Base-by-base conservation (phyloP, 2,797 vertebrate genomes). In the Sebastes variabilis region DNA sequence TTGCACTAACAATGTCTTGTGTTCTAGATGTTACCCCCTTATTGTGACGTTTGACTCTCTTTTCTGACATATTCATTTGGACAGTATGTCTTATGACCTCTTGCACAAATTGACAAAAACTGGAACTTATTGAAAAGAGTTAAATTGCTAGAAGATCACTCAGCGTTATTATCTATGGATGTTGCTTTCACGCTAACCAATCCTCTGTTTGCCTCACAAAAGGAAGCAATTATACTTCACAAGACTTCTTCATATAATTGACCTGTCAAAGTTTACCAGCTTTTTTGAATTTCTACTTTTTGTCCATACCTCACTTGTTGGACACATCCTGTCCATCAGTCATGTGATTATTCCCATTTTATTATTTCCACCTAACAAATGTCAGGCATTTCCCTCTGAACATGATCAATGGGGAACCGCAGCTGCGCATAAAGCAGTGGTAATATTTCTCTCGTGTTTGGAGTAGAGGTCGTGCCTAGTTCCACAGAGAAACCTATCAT, bases 401-500 rank as follows among this genome's bases (percentile, higher is more conserved):
- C 83, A 60, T 90, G 89, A 93, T 92, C 90, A 91, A 86, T 89
- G 87, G 79, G 38, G 29, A 81, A 81, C 69, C 42, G 29, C 88
- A 89, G 88, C 86, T 85, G 85, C 75, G 75, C 87, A 80, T 81
- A 70, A 86, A 80, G 84, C 81, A 34, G 25, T 27, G 65, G 85
- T 86, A 71, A 87, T 90, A 87, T 87, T 90, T 93, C 89, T 92
- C 79, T 85, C 22, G 68, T 86, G 83, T 89, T 87, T 77, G 74
- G 85, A 88, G 89, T 73, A 34, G 81, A 92, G 87, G 86, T 83
- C 79, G 66, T 79, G 90, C 88, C 82, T 79, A 81, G 85, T 85
- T 91, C 87, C 87, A 82, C 91, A 86, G 87, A 82, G 77, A 83
- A 86, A 75, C 90, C 90, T 92, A 92, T 93, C 94, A 84, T 94